phyloP scores from a whole-genome alignment of 1,140 invertebrate genomes.

The Antheraea pernyi region DNA sequence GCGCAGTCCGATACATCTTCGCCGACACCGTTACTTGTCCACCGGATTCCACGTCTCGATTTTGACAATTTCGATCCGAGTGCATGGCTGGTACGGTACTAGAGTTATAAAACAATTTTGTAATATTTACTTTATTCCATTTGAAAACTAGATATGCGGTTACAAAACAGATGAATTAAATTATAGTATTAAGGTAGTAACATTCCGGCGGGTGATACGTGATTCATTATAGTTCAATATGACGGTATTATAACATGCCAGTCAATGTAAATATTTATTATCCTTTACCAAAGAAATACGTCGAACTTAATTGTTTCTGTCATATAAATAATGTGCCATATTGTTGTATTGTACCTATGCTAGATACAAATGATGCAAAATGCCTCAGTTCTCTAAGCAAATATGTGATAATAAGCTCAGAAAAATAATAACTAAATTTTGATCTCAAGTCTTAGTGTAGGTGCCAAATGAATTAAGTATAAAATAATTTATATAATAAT shows the following conservation, averaged over 20 bases:
- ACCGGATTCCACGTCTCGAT: constrained; percentile 50
- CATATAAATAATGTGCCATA: constrained; percentile 5
- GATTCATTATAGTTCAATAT: not conserved
- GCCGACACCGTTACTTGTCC: constrained; percentile 48
- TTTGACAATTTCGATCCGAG: constrained; percentile 67
- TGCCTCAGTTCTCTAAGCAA: constrained; percentile 5
- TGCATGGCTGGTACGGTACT: constrained; percentile 62
- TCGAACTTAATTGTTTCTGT: not conserved
- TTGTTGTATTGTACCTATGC: not conserved
- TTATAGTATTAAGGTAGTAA: no score
- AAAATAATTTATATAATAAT: not conserved
- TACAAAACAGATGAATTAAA: no score
- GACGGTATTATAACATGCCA: not conserved
- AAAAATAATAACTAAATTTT: not conserved
- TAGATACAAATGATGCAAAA: constrained; percentile 10
- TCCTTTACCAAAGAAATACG: not conserved
- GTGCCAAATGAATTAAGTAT: constrained; percentile 2
- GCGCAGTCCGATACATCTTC: constrained; percentile 21
- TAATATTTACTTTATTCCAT: no score
- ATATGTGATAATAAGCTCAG: constrained; percentile 17
- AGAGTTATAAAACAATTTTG: constrained; percentile 14
- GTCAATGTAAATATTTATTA: not conserved
- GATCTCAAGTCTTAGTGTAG: constrained; percentile 4
- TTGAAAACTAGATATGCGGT: no score
- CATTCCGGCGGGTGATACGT: no score